These are phyloP conservation scores for Ginglymostoma cirratum DNA, from an alignment of 2,113 vertebrate species.

Conservation along the genomic window DNA sequence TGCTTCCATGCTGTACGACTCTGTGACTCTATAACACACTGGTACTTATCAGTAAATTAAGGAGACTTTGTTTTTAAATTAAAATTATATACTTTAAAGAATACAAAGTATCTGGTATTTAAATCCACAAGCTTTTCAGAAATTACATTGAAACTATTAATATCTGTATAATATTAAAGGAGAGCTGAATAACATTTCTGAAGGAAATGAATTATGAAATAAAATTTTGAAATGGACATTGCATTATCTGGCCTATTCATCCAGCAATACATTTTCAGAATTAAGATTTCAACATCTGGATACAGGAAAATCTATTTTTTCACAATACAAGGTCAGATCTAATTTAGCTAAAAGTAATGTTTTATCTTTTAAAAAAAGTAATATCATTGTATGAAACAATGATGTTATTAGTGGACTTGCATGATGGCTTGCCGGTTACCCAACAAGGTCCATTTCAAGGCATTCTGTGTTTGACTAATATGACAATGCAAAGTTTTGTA, in stretches of 20 bases:
- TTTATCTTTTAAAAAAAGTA: background rate
- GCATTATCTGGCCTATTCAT: conserved; percentile 10
- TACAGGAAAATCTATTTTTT: background rate
- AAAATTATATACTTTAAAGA: conserved; percentile 17
- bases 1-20: too few relatives aligned
- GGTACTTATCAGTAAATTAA: background rate
- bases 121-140: background rate
- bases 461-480: background rate
- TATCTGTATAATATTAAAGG: conserved; percentile 27
- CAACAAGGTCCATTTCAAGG: background rate
- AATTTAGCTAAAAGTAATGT: conserved; percentile 18
- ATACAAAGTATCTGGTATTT: background rate
- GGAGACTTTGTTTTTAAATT: background rate
- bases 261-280: background rate
- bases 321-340: background rate
- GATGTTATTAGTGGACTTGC: background rate
- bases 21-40: background rate
- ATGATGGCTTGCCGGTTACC: background rate
- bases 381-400: background rate
- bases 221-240: background rate
- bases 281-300: conserved; percentile 21
- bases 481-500: background rate
- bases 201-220: conserved; percentile 2
- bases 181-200: background rate
- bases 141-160: conserved; percentile 21